Conservation (phyloP, 2,888 invertebrate genomes). For the Falcaria lacertinaria region DNA sequence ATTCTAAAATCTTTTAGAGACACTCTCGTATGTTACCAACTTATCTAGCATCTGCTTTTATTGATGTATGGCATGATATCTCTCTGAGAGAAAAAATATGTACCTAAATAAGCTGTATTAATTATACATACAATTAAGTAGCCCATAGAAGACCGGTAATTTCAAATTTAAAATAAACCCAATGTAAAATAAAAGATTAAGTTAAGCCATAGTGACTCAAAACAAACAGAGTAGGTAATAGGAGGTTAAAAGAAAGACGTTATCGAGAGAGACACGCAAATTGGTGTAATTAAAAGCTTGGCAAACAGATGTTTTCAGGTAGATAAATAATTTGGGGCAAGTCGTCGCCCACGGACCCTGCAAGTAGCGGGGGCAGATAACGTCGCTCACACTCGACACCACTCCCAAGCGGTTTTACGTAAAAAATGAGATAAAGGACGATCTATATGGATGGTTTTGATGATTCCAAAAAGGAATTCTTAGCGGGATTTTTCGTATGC, state of each 20-base stretch:
- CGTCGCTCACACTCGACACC: conserved; percentile 60
- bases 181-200: too few relatives aligned
- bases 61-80: too few relatives aligned
- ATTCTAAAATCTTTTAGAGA: too few relatives aligned
- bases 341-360: conserved; percentile 33
- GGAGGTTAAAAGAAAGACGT: conserved; percentile 8
- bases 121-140: too few relatives aligned
- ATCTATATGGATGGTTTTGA: background rate
- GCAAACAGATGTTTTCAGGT: conserved; percentile 44
- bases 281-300: conserved; percentile 57
- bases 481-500: background rate
- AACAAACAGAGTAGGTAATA: conserved; percentile 9
- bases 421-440: conserved; percentile 47
- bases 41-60: too few relatives aligned
- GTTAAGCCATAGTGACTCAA: background rate
- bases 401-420: conserved; percentile 35
- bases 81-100: too few relatives aligned
- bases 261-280: conserved; percentile 23
- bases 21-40: too few relatives aligned
- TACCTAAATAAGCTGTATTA: too few relatives aligned
- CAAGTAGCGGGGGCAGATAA: conserved; percentile 52
- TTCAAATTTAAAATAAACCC: too few relatives aligned
- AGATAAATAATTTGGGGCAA: conserved; percentile 51
- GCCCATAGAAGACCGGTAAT: too few relatives aligned
- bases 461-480: background rate